Conservation (phyloP, 1,140 invertebrate genomes). For the Aphaenogaster rudis region DNA sequence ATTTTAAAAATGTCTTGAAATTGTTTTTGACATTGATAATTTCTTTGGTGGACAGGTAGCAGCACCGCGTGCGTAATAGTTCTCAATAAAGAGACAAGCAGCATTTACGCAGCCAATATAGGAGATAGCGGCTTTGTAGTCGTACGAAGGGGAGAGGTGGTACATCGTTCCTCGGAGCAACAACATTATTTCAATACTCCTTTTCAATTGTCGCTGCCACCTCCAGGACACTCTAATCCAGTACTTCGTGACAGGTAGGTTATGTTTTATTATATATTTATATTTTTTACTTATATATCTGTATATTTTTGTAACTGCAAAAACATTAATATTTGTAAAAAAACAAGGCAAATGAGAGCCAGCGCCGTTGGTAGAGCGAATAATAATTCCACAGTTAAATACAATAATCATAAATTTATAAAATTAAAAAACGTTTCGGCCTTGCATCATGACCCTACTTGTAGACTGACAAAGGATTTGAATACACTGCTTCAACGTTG, state of each 20-base stretch:
- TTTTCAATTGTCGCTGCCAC: constrained; percentile 97
- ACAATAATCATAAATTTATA: too few species aligned
- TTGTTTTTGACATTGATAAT: constrained; percentile 10
- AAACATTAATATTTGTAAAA: neutral
- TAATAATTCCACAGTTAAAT: too few species aligned
- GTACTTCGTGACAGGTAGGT: constrained; percentile 95
- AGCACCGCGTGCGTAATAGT: constrained; percentile 99
- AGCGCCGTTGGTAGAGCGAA: too few species aligned
- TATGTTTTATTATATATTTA: neutral
- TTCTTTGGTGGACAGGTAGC: constrained; percentile 90
- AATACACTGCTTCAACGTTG: too few species aligned
- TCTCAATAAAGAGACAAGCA: constrained; percentile 95
- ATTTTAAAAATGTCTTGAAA: neutral
- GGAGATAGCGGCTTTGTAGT: constrained; percentile 99
- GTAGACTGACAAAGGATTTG: too few species aligned
- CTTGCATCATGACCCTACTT: too few species aligned
- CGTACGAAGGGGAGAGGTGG: constrained; percentile 94
- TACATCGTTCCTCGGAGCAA: constrained; percentile 97
- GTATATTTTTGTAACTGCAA: constrained; percentile 30
- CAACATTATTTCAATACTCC: constrained; percentile 99
- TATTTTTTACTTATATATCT: neutral
- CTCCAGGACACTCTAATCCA: constrained; percentile 94
- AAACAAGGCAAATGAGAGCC: too few species aligned
- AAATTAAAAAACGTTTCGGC: too few species aligned
- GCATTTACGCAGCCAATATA: constrained; percentile 98